Conservation (phyloP, 2,797 vertebrate species). For the Cryptoblepharus egeriae region DNA sequence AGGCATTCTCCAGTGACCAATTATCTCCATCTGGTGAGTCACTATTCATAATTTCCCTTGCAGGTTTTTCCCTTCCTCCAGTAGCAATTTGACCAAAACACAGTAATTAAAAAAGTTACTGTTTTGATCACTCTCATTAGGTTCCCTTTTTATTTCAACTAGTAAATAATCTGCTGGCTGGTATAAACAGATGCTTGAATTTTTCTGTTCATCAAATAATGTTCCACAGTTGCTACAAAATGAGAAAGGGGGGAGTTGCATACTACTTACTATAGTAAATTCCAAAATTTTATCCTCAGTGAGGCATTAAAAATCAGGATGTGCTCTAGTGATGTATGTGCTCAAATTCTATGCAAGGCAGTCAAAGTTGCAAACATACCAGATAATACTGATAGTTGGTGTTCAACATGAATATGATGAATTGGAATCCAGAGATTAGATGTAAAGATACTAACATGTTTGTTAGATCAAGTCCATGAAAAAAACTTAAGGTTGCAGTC, state of each 20-base stretch:
- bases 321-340: neutral
- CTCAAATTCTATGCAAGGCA: neutral
- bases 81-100: constrained; percentile 27
- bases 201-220: neutral
- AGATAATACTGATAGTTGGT: neutral
- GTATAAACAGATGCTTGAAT: neutral
- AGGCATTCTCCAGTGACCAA: constrained; percentile 8
- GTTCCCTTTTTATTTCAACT: neutral
- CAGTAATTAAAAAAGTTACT: neutral
- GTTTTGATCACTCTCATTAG: neutral
- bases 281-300: neutral
- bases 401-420: neutral
- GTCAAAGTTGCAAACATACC: neutral
- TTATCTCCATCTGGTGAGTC: constrained; percentile 33
- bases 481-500: too few relatives aligned
- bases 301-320: neutral
- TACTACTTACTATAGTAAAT: too few relatives aligned
- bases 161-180: constrained; percentile 6
- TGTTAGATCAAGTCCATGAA: too few relatives aligned
- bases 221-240: neutral
- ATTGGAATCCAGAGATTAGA: neutral
- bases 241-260: neutral
- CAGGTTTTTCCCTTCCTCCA: neutral
- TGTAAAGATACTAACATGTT: neutral
- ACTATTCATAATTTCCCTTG: constrained; percentile 29